Percentiles rank a stretch among this genome's conserved stretches.
Evolutionary conservation across 92 coral and sea anemone species (phyloP).

Genomic region (Palythoa grandiflora): DNA sequence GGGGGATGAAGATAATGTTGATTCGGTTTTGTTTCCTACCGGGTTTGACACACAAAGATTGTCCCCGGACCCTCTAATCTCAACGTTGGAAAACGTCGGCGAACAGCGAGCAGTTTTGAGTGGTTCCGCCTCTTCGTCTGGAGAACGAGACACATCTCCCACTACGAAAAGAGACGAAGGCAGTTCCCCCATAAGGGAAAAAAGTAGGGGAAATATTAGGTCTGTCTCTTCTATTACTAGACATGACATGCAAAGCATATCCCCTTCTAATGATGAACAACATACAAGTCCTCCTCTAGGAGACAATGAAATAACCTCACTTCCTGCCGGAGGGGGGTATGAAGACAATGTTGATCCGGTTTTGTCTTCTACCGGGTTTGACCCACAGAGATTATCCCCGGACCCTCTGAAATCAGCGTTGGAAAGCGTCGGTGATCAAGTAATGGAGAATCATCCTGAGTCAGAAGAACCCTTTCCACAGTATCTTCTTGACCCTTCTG

Average conservation of each 20-base stretch:
- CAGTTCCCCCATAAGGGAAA: neutral
- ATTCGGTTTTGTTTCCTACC: too few species aligned
- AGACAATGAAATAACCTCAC: too few species aligned
- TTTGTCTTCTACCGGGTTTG: too few species aligned
- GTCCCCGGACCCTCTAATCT: neutral
- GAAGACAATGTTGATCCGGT: too few species aligned
- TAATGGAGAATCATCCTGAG: neutral
- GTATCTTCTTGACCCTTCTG: neutral
- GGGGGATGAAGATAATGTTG: too few species aligned
- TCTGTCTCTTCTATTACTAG: neutral
- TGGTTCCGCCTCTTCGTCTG: neutral
- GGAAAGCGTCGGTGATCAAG: neutral
- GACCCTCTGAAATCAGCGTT: neutral
- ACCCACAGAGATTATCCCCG: too few species aligned
- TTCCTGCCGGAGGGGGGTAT: too few species aligned
- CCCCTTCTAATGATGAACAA: too few species aligned
- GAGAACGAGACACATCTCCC: neutral
- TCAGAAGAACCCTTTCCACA: neutral
- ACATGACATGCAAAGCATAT: neutral
- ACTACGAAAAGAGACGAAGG: too few species aligned
- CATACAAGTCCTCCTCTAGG: too few species aligned
- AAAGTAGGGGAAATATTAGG: neutral
- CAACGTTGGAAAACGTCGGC: neutral
- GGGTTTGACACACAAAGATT: too few species aligned
- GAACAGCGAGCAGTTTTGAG: neutral